Percentiles rank a stretch among this genome's conserved stretches.
These are phyloP conservation scores for Iguana delicatissima DNA, from an alignment of 2,797 vertebrate species.

Conservation along the genomic window DNA sequence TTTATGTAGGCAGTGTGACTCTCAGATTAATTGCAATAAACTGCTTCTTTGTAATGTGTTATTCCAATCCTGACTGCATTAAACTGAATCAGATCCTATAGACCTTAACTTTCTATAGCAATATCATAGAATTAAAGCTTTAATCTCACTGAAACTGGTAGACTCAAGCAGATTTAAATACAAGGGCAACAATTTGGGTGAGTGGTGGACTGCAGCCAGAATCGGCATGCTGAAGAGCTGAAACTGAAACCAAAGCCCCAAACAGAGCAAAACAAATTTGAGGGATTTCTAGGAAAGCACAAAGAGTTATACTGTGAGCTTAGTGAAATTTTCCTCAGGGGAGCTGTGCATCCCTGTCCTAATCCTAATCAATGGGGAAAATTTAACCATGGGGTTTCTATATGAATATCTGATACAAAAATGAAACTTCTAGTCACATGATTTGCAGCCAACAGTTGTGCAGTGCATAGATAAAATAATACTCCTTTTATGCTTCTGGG, in stretches of 20 bases:
- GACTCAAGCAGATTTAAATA: neutral
- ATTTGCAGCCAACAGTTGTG: neutral
- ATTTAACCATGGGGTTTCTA: neutral
- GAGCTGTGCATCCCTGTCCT: neutral
- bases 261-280: neutral
- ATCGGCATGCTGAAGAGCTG: neutral
- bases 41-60: neutral
- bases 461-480: neutral
- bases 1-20: neutral
- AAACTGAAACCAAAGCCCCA: neutral
- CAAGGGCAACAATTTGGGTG: neutral
- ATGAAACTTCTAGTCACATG: neutral
- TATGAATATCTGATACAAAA: neutral
- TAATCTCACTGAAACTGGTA: neutral
- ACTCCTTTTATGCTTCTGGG: neutral
- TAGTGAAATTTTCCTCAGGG: neutral
- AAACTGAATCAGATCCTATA: neutral
- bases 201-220: neutral
- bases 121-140: neutral
- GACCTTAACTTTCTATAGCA: neutral
- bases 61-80: neutral
- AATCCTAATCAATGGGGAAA: neutral
- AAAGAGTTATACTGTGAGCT: neutral
- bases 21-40: neutral
- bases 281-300: neutral